Conservation (phyloP, 2,113 vertebrate species). For the Halcyon malimbica region DNA sequence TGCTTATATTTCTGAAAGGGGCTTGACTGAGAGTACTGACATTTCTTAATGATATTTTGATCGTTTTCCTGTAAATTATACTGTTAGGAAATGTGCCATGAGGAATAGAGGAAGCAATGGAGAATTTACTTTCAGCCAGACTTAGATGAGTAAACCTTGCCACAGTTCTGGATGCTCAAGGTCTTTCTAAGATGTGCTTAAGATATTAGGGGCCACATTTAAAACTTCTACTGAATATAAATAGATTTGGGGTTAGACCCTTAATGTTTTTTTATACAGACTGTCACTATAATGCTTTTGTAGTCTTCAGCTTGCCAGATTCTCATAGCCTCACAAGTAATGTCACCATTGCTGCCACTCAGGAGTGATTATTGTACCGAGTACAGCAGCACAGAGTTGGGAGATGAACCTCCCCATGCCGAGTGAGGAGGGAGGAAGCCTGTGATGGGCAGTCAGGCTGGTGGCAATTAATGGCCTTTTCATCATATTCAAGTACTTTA, state of each 20-base stretch:
- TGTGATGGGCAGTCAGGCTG: neutral
- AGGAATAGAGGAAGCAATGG: neutral
- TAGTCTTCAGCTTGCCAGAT: neutral
- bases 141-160: neutral
- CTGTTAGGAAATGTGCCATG: neutral
- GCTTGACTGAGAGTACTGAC: conserved; percentile 21
- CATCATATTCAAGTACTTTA: neutral
- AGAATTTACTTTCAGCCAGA: neutral
- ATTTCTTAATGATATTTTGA: conserved; percentile 57
- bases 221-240: neutral
- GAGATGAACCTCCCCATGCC: neutral
- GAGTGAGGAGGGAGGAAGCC: neutral
- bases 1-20: conserved; percentile 12
- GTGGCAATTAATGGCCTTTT: conserved; percentile 26
- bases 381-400: neutral
- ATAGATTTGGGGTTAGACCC: neutral
- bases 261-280: neutral
- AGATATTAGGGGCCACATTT: neutral
- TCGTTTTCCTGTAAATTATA: conserved; percentile 26
- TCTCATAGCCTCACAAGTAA: neutral
- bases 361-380: neutral
- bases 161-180: neutral
- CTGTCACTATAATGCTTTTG: neutral
- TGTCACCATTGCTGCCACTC: neutral
- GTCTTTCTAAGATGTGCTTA: neutral